Base-by-base conservation (phyloP, 2,113 vertebrate genomes). In the Oenanthe melanoleuca region DNA sequence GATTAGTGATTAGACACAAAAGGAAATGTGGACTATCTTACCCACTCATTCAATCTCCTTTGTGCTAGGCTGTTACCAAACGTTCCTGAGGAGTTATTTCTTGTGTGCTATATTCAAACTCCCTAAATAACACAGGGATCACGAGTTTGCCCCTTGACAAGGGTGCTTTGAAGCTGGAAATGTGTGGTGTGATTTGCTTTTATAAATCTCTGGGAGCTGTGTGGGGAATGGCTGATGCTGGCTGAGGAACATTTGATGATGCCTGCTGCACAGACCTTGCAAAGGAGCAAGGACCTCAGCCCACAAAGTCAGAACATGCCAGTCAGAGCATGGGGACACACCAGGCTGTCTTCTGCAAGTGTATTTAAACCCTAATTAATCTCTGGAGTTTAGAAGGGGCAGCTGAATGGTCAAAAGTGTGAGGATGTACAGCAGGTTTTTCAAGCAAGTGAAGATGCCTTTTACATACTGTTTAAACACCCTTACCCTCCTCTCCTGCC, bases 1-100 rank as follows among this genome's bases (percentile, higher is more conserved):
- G 85, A 96, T 95, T 95, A 96, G 69, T 63, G 89, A 96, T 97
- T 96, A 95, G 89, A 63, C 89, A 97, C 81, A 91, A 95, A 95
- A 79, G 89, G 74, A 89, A 81, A 89, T 56, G 53, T 80, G 75
- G 70, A 44, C 28, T 1, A 2, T 57, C 61, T 71, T 87, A 53
- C n/a, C 34, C 23, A 52, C 67, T 80, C 37, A 47, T 55, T 86
- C 79, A 8, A 57, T 91, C 71, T 89, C 56, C 75, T 89, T 95
- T 93, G 80, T 84, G 70, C 86, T 80, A 52, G 33, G 45, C 63
- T 85, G 18, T 19, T 92, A 37, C 9, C 81, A 88, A 70, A 63
- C 12, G 25, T 86, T 57, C 78, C 72, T 71, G 67, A 91, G 78
- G 52, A 86, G 26, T 15, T 90, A n/a, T 33, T 85, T 95, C 64